Evolutionary conservation across 2,797 vertebrate genomes (phyloP).

Genomic region (Pygocentrus nattereri): DNA sequence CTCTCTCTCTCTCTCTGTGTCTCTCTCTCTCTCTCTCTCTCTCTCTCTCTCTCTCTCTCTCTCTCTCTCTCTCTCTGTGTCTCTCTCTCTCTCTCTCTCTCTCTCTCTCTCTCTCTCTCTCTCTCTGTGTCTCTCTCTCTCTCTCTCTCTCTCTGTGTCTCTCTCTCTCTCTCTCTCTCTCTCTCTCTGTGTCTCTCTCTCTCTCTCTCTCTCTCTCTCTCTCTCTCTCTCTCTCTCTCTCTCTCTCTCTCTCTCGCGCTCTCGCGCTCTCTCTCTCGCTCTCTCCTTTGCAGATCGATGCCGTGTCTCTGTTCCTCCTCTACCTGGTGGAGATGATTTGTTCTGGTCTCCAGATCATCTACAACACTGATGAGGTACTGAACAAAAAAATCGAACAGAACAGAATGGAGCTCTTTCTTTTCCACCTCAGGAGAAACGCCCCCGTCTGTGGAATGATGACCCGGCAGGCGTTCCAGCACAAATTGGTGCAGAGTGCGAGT

Average conservation of each 20-base stretch:
- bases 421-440: background rate
- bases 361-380: conserved; percentile 96
- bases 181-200: too few relatives aligned
- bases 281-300: conserved; percentile 83
- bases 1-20: conserved; percentile 3
- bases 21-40: too few relatives aligned
- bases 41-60: conserved; percentile 3
- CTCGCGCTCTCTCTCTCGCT: background rate
- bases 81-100: too few relatives aligned
- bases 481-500: background rate
- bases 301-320: conserved; percentile 91
- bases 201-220: conserved; percentile 2
- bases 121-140: conserved; percentile 5
- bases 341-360: conserved; percentile 95
- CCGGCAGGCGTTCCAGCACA: background rate
- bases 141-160: background rate
- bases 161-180: conserved; percentile 2
- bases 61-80: background rate
- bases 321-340: conserved; percentile 98
- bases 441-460: background rate
- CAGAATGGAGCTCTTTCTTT: background rate
- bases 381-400: background rate
- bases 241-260: conserved; percentile 3
- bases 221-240: background rate
- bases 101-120: background rate